Evolutionary conservation across 1,140 invertebrate genomes (phyloP).

Genomic region (Tetragonula clypearis): DNA sequence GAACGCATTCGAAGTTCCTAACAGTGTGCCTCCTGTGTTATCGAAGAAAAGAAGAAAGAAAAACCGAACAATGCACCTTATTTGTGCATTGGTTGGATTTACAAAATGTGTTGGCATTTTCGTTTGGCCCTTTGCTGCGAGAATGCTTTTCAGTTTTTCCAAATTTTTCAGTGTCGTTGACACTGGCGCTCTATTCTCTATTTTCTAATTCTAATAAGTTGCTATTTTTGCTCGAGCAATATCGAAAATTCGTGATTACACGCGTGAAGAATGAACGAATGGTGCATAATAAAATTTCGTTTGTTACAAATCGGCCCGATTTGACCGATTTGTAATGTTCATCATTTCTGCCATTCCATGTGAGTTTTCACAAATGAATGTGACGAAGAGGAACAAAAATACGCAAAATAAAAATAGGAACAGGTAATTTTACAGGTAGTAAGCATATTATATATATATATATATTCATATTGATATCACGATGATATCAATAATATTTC

Average conservation of each 20-base stretch:
- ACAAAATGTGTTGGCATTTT: conserved; percentile 15
- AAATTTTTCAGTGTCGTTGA: no score
- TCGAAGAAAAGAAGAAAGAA: conserved; percentile 35
- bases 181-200: neutral
- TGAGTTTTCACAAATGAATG: neutral
- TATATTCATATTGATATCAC: neutral
- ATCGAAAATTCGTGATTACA: neutral
- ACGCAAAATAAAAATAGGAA: neutral
- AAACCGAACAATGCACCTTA: conserved; percentile 42
- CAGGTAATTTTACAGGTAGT: neutral
- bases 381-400: neutral
- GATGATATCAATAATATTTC: neutral
- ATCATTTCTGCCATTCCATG: neutral
- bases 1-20: neutral
- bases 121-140: conserved; percentile 50
- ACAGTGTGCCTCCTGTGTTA: neutral
- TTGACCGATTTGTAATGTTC: neutral
- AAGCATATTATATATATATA: neutral
- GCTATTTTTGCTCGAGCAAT: neutral
- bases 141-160: neutral
- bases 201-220: neutral
- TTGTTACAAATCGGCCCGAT: neutral
- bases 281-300: neutral
- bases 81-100: conserved; percentile 60
- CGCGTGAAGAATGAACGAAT: neutral